A percentile compares a stretch with the other conserved stretches of the same genome.
Evolutionary conservation across 2,113 vertebrate genomes (phyloP).

Genomic region (Ranitomeya imitator): DNA sequence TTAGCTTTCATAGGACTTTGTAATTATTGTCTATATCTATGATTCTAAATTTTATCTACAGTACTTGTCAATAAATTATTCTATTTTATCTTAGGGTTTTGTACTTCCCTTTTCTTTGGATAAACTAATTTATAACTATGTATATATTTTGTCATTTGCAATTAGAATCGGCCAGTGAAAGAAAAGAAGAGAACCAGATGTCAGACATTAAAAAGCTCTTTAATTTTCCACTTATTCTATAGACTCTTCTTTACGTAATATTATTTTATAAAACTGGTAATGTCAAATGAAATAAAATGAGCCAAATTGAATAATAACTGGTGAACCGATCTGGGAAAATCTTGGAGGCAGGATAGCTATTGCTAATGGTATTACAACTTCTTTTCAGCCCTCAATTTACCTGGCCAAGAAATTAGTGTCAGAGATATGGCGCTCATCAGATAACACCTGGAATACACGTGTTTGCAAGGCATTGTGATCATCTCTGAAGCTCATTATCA

Average conservation of each 20-base stretch:
- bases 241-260: slow-evolving; percentile 30
- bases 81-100: too few relatives aligned
- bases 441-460: slow-evolving; percentile 48
- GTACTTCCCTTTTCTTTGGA: too few relatives aligned
- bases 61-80: too few relatives aligned
- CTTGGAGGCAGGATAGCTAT: slow-evolving; percentile 12
- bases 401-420: background rate
- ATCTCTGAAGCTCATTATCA: background rate
- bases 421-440: background rate
- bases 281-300: slow-evolving; percentile 22
- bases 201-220: background rate
- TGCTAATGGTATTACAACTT: background rate
- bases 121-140: slow-evolving; percentile 23
- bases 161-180: slow-evolving; percentile 24
- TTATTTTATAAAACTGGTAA: slow-evolving; percentile 26
- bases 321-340: slow-evolving; percentile 3
- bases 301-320: slow-evolving; percentile 22
- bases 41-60: too few relatives aligned
- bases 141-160: slow-evolving; percentile 21
- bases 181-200: slow-evolving; percentile 43
- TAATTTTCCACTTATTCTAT: slow-evolving; percentile 9
- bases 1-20: too few relatives aligned
- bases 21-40: too few relatives aligned
- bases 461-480: slow-evolving; percentile 8
- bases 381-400: background rate